Evolutionary conservation across 2,888 invertebrate species (phyloP).

Genomic region (Patella caerulea): DNA sequence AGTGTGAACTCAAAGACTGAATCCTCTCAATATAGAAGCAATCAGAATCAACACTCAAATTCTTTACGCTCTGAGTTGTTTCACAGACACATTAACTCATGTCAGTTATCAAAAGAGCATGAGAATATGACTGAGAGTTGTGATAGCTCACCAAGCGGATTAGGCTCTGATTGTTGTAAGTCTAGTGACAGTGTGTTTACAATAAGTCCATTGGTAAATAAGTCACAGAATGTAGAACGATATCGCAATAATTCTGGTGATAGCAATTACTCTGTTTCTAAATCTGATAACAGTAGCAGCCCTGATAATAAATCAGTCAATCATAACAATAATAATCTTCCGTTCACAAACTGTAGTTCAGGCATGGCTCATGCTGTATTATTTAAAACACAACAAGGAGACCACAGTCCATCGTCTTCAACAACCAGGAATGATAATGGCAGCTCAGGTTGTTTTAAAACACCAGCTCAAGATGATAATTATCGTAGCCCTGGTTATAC

Average conservation of each 20-base stretch:
- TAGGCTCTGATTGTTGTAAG: not conserved
- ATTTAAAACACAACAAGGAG: too few relatives aligned
- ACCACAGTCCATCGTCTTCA: too few relatives aligned
- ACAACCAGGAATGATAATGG: too few relatives aligned
- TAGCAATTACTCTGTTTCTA: too few relatives aligned
- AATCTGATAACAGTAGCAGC: too few relatives aligned
- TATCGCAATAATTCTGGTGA: too few relatives aligned
- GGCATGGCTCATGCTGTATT: too few relatives aligned
- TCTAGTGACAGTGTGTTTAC: not conserved
- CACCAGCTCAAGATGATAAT: too few relatives aligned
- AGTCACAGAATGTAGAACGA: not conserved
- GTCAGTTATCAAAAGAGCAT: not conserved
- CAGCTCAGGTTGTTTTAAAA: too few relatives aligned
- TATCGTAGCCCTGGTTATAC: not conserved
- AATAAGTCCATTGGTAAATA: not conserved
- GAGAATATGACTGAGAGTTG: not conserved
- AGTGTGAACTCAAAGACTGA: not conserved
- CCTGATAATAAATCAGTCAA: too few relatives aligned
- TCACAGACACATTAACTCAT: not conserved
- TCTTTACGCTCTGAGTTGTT: slow-evolving; percentile 2
- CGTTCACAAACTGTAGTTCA: too few relatives aligned
- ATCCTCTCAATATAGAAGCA: not conserved
- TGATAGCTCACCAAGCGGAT: not conserved
- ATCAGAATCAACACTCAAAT: not conserved
- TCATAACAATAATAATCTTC: too few relatives aligned